Conservation (phyloP, 2,797 vertebrate genomes). For the Pogonophryne albipinna region DNA sequence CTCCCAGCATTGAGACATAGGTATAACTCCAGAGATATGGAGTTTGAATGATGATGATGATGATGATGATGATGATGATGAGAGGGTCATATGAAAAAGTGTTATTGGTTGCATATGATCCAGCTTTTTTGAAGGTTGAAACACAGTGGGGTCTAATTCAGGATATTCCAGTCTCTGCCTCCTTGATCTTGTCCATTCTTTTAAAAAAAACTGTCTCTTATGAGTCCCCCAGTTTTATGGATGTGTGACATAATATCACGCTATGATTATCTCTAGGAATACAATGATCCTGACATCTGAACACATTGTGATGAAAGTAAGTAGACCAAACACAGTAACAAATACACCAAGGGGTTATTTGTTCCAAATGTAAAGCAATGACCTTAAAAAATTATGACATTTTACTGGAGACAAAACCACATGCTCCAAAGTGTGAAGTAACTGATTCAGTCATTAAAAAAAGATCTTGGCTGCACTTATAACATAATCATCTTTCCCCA, state of each 20-base stretch:
- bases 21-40: background rate
- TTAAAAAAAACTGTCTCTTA: too few species aligned
- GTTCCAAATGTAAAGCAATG: background rate
- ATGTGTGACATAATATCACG: background rate
- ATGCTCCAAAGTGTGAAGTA: background rate
- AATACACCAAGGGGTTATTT: background rate
- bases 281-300: too few species aligned
- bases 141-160: background rate
- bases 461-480: background rate
- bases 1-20: background rate
- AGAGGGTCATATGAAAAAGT: background rate
- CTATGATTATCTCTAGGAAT: background rate
- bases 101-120: background rate
- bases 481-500: background rate
- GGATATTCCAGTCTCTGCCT: too few species aligned
- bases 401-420: background rate
- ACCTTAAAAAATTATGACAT: background rate
- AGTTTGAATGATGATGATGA: background rate
- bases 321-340: background rate
- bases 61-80: too few species aligned
- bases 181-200: too few species aligned
- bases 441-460: background rate
- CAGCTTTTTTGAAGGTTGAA: background rate
- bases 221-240: background rate
- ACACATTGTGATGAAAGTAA: too few species aligned